phyloP scores from a whole-genome alignment of 2,888 invertebrate species.

The Cryptocheilus praepositus region DNA sequence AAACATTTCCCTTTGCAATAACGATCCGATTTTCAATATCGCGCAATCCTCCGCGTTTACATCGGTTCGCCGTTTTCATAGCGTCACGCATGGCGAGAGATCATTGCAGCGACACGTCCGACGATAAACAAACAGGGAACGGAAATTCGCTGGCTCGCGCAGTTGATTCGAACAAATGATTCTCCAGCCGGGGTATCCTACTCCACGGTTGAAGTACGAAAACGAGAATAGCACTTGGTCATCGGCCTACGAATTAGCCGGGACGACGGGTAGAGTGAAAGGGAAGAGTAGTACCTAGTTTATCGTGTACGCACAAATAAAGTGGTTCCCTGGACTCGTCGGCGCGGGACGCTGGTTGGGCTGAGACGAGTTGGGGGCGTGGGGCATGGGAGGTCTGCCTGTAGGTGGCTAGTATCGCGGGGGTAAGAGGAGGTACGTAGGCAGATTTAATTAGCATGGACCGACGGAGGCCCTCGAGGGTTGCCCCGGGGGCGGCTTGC shows the following conservation, averaged over 20 bases:
- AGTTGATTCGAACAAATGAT: too few relatives aligned
- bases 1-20: too few relatives aligned
- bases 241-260: neutral
- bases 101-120: too few relatives aligned
- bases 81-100: too few relatives aligned
- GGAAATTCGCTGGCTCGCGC: too few relatives aligned
- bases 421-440: constrained; percentile 49
- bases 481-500: constrained; percentile 49
- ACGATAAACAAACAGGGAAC: too few relatives aligned
- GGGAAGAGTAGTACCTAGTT: constrained; percentile 27
- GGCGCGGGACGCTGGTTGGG: constrained; percentile 28
- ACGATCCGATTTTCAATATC: too few relatives aligned
- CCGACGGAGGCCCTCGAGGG: constrained; percentile 58
- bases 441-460: constrained; percentile 70
- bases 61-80: too few relatives aligned
- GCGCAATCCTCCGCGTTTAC: too few relatives aligned
- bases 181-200: too few relatives aligned
- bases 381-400: constrained; percentile 16
- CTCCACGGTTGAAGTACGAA: neutral
- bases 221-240: constrained; percentile 4
- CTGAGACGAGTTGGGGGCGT: constrained; percentile 20
- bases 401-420: constrained; percentile 24
- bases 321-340: constrained; percentile 35
- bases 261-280: neutral
- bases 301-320: constrained; percentile 36